A percentile compares a stretch with the other conserved stretches of the same genome.
Evolutionary conservation across 1,140 invertebrate species (phyloP).

Genomic region (Caenorhabditis elegans): WBcel235 BX284605.5:9492001-9492500

Average conservation of each 20-base stretch:
- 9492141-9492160: background rate
- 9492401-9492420: background rate
- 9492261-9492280: no score
- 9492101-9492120: no score
- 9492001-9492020: background rate
- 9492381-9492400: no score
- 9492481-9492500: no score
- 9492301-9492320: no score
- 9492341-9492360: no score
- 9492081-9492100: background rate
- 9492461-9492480: background rate
- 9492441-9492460: background rate
- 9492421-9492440: constrained; percentile 15
- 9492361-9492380: no score
- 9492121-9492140: background rate
- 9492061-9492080: background rate
- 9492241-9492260: no score
- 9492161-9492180: background rate
- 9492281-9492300: no score
- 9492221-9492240: no score
- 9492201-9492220: no score
- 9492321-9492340: background rate
- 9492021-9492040: background rate
- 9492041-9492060: background rate
- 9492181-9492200: no score